phyloP scores from a whole-genome alignment of 2,113 vertebrate genomes.

The Rhinoptilus africanus region DNA sequence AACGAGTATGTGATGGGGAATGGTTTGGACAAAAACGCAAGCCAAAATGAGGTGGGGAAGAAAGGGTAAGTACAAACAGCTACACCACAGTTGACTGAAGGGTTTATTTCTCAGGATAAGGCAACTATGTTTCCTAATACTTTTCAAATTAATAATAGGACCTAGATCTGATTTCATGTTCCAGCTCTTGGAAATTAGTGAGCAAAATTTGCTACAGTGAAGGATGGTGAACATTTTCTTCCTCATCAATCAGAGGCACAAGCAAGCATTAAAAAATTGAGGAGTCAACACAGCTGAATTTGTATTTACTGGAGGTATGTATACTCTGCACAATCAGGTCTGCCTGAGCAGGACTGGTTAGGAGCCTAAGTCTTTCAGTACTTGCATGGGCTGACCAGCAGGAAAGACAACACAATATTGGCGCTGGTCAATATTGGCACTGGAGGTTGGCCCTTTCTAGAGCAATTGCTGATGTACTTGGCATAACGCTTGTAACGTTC shows the following conservation, averaged over 20 bases:
- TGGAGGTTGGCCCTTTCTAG: not conserved
- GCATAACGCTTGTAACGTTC: not conserved
- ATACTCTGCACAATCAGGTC: not conserved
- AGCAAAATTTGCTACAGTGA: not conserved
- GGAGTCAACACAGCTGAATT: not conserved
- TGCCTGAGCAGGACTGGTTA: not conserved
- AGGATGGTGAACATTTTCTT: not conserved
- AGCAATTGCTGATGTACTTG: not conserved
- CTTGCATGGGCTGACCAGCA: not conserved
- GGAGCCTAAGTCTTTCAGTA: not conserved
- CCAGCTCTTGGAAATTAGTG: not conserved
- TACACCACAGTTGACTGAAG: not conserved
- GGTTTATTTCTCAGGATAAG: not conserved
- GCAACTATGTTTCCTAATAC: not conserved
- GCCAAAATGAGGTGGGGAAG: not conserved
- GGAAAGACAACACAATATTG: not conserved
- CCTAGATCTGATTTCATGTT: not conserved
- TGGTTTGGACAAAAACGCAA: not conserved
- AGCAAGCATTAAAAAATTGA: not conserved
- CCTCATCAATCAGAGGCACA: not conserved
- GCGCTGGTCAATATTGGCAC: not conserved
- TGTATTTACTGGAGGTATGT: not conserved
- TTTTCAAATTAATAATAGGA: not conserved
- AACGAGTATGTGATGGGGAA: not conserved
- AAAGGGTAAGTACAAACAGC: slow-evolving; percentile 20